These are phyloP conservation scores for Phragmatobia fuliginosa DNA, from an alignment of 2,888 invertebrate genomes.

Conservation along the genomic window DNA sequence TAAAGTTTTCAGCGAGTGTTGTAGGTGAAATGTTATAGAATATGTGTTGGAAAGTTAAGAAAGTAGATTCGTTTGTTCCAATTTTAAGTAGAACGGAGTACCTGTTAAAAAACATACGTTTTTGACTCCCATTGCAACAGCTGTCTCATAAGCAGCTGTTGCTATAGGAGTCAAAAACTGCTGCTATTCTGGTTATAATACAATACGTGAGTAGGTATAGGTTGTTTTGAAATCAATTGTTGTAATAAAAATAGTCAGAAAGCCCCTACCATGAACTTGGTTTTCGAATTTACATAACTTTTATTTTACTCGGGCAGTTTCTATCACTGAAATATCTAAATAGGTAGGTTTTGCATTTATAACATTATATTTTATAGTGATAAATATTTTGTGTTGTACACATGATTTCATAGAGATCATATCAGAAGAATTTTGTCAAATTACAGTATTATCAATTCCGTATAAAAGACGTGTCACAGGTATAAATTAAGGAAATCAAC, in stretches of 20 bases:
- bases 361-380: too few species aligned
- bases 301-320: background rate
- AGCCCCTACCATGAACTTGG: conserved; percentile 5
- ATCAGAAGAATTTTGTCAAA: too few species aligned
- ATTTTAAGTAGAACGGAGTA: background rate
- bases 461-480: too few species aligned
- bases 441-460: too few species aligned
- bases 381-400: background rate
- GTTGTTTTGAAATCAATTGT: background rate
- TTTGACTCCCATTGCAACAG: background rate
- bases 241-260: background rate
- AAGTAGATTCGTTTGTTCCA: background rate
- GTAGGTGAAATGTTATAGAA: background rate
- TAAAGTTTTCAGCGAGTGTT: background rate
- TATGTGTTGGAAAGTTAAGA: background rate
- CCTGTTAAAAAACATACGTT: background rate
- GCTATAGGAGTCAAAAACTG: too few species aligned
- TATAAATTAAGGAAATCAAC: too few species aligned
- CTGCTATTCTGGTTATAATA: conserved; percentile 2
- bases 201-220: background rate
- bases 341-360: background rate
- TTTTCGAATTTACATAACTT: background rate
- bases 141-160: background rate
- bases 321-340: background rate
- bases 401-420: too few species aligned